Evolutionary conservation across 2,888 invertebrate species (phyloP).

Genomic region (Aleiodes alternator): DNA sequence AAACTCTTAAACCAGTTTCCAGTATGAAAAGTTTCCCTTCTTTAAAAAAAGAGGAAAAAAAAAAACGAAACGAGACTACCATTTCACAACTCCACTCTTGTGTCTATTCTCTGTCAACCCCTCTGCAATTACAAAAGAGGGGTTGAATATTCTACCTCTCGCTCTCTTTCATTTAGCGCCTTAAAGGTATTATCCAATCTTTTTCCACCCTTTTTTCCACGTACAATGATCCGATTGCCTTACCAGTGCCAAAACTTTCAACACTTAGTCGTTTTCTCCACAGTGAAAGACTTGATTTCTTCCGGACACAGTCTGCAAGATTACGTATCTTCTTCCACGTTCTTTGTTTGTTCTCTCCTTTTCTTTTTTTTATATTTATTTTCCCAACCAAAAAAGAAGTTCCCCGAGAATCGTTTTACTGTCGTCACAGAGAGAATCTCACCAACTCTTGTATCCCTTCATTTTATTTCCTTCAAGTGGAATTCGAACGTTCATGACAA

Average conservation of each 20-base stretch:
- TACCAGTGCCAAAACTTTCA: conserved; percentile 43
- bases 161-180: conserved; percentile 32
- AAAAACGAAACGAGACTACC: background rate
- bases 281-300: conserved; percentile 37
- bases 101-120: conserved; percentile 45
- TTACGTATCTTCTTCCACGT: conserved; percentile 39
- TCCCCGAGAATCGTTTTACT: conserved; percentile 42
- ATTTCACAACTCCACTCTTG: conserved; percentile 18
- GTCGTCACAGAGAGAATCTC: conserved; percentile 38
- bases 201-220: conserved; percentile 29
- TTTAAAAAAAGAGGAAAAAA: background rate
- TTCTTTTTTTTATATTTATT: background rate
- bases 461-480: conserved; percentile 53
- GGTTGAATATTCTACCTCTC: conserved; percentile 46
- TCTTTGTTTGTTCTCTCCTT: background rate
- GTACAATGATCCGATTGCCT: conserved; percentile 45
- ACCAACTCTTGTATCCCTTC: conserved; percentile 27
- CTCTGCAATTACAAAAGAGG: conserved; percentile 65
- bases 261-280: conserved; percentile 28
- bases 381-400: conserved; percentile 10
- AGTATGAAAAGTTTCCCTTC: background rate
- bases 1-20: conserved; percentile 41
- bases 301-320: conserved; percentile 41
- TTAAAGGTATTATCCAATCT: conserved; percentile 17
- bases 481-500: conserved; percentile 58